Evolutionary conservation across 2,113 vertebrate species (phyloP).

Genomic region (Chionis minor): DNA sequence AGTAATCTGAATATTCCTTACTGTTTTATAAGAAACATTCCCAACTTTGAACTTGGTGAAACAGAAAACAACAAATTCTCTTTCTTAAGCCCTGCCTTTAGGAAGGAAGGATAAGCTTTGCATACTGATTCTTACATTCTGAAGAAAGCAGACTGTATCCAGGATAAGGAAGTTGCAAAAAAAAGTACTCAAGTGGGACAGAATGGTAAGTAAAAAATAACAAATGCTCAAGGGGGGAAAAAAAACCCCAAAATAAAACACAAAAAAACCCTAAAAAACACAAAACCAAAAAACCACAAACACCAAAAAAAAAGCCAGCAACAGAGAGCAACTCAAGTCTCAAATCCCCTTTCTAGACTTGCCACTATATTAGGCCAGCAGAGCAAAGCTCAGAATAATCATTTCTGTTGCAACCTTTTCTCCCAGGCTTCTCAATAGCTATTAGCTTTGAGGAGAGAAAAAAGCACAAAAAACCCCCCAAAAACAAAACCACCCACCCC

Average conservation of each 20-base stretch:
- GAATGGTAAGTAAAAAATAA: constrained; percentile 7
- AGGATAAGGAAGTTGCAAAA: constrained; percentile 47
- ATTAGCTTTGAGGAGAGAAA: background rate
- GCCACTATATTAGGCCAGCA: background rate
- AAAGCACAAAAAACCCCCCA: too few relatives aligned
- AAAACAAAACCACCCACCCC: too few relatives aligned
- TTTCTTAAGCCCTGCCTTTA: constrained; percentile 56
- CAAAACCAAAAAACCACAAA: background rate
- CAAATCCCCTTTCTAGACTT: background rate
- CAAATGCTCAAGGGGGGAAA: background rate
- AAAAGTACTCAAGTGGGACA: background rate
- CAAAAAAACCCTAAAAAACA: background rate
- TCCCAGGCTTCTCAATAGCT: background rate
- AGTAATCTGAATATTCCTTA: background rate
- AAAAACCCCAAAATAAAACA: too few relatives aligned
- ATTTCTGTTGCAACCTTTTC: background rate
- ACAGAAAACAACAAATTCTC: constrained; percentile 23
- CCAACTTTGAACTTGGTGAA: background rate
- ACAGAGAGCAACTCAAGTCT: background rate
- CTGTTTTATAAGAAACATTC: constrained; percentile 22
- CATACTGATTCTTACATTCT: constrained; percentile 50
- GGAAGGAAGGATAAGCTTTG: constrained; percentile 54
- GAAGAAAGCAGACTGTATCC: constrained; percentile 52
- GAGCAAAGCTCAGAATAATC: background rate
- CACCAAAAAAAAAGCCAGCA: background rate